These are phyloP conservation scores for Heliconius eleuchia DNA, from an alignment of 1,140 invertebrate genomes.

Conservation along the genomic window DNA sequence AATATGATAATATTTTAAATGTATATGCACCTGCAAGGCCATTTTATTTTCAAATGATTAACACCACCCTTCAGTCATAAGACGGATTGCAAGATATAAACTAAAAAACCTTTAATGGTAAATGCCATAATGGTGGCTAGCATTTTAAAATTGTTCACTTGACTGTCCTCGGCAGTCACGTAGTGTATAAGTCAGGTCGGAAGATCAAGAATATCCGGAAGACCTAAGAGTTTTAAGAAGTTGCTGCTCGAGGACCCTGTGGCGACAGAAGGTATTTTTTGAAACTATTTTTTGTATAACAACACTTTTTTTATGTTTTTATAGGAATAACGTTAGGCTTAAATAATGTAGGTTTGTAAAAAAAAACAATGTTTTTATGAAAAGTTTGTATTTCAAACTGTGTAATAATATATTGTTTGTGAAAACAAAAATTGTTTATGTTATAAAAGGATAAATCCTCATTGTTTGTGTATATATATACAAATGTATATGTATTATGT, in stretches of 20 bases:
- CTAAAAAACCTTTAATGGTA: conserved; percentile 46
- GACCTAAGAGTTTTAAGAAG: conserved; percentile 77
- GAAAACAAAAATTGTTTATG: conserved; percentile 2
- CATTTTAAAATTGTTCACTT: conserved; percentile 80
- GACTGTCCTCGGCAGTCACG: conserved; percentile 80
- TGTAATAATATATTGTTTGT: neutral
- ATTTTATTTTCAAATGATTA: conserved; percentile 36
- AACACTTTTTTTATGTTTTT: conserved; percentile 54
- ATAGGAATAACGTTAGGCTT: conserved; percentile 27
- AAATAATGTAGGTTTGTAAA: conserved; percentile 25
- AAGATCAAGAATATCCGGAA: conserved; percentile 75
- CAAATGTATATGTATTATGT: conserved; percentile 1
- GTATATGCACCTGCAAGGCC: conserved; percentile 54
- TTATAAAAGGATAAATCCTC: neutral
- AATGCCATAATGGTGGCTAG: conserved; percentile 69
- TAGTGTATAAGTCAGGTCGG: conserved; percentile 82
- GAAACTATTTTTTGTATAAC: conserved; percentile 77
- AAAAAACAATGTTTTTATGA: neutral
- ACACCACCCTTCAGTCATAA: no score
- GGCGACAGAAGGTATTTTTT: conserved; percentile 80
- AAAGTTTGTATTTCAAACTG: neutral
- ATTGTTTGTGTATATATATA: neutral
- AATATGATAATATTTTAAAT: conserved; percentile 49
- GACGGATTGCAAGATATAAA: no score
- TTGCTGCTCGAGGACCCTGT: conserved; percentile 75